Evolutionary conservation across 1,140 invertebrate genomes (phyloP).

Genomic region (Doryteuthis pealeii): DNA sequence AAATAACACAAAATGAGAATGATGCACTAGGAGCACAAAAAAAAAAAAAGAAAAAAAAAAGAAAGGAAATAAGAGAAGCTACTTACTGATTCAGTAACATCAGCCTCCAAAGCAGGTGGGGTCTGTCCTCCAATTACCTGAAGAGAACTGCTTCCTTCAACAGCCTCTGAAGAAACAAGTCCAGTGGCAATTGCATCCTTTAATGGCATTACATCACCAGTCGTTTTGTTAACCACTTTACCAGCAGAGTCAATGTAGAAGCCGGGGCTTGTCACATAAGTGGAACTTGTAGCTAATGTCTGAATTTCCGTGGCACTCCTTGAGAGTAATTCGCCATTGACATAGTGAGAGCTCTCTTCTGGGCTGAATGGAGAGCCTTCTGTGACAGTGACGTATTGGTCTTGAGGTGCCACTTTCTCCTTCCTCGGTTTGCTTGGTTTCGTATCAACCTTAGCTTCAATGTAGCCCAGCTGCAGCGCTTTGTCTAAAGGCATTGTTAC

Average conservation of each 20-base stretch:
- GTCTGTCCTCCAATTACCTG: constrained; percentile 31
- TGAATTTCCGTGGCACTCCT: constrained; percentile 44
- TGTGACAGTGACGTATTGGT: constrained; percentile 32
- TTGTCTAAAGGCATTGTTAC: constrained; percentile 68
- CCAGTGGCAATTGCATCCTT: constrained; percentile 82
- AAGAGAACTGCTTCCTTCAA: constrained; percentile 32
- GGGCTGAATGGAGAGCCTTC: constrained; percentile 44
- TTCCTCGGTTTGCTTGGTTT: constrained; percentile 13
- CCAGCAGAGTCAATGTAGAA: constrained; percentile 44
- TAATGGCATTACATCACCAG: constrained; percentile 46
- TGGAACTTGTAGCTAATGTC: constrained; percentile 35
- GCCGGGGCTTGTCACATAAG: constrained; percentile 40
- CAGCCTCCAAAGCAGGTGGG: constrained; percentile 28
- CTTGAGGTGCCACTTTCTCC: constrained; percentile 11
- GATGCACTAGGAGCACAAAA: not conserved
- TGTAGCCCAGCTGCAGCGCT: constrained; percentile 70
- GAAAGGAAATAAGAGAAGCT: not conserved
- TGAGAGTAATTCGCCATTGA: constrained; percentile 38
- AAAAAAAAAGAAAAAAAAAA: not conserved
- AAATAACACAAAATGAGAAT: no score
- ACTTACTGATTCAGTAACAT: not conserved
- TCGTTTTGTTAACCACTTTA: constrained; percentile 41
- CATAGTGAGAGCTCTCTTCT: constrained; percentile 28
- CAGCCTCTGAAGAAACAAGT: constrained; percentile 73
- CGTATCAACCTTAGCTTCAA: constrained; percentile 65